Percentiles rank a stretch among this genome's conserved stretches.
phyloP scores from a whole-genome alignment of 2,888 invertebrate species.

The Ophion ellenae region DNA sequence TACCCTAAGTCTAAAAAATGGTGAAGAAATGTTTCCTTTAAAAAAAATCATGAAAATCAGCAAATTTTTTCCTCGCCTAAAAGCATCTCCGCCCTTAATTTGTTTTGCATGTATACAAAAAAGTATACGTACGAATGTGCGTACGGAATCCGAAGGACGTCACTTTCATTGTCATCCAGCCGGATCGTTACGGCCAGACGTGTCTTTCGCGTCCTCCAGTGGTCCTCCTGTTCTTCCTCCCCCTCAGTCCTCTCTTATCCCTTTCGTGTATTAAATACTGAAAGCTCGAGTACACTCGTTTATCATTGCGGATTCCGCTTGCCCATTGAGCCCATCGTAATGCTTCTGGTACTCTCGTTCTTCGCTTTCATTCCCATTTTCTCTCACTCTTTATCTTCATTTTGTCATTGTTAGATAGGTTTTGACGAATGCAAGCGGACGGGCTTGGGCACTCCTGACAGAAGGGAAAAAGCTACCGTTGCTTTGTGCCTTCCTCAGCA shows the following conservation, averaged over 20 bases:
- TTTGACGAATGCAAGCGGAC: not conserved
- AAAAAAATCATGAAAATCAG: too few species aligned
- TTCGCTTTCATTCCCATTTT: slow-evolving; percentile 25
- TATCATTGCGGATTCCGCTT: not conserved
- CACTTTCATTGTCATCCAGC: slow-evolving; percentile 55
- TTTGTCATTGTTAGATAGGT: slow-evolving; percentile 7
- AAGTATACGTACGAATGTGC: not conserved
- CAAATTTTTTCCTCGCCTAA: too few species aligned
- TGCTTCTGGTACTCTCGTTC: slow-evolving; percentile 51
- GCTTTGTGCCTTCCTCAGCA: too few species aligned
- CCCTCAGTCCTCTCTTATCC: not conserved
- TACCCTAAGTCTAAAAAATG: too few species aligned
- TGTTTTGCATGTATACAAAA: too few species aligned
- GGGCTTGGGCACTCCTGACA: too few species aligned
- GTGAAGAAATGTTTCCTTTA: too few species aligned
- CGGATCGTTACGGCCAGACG: slow-evolving; percentile 64
- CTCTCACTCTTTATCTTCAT: slow-evolving; percentile 39
- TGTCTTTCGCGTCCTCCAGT: slow-evolving; percentile 47
- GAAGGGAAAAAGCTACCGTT: too few species aligned
- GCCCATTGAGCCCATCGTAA: slow-evolving; percentile 48
- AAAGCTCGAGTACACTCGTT: too few species aligned
- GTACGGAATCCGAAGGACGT: not conserved
- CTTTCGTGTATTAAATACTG: too few species aligned
- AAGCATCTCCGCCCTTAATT: too few species aligned
- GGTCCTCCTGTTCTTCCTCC: slow-evolving; percentile 36